Evolutionary conservation across 2,113 vertebrate species (phyloP).

Genomic region (Todiramphus saurophagus): DNA sequence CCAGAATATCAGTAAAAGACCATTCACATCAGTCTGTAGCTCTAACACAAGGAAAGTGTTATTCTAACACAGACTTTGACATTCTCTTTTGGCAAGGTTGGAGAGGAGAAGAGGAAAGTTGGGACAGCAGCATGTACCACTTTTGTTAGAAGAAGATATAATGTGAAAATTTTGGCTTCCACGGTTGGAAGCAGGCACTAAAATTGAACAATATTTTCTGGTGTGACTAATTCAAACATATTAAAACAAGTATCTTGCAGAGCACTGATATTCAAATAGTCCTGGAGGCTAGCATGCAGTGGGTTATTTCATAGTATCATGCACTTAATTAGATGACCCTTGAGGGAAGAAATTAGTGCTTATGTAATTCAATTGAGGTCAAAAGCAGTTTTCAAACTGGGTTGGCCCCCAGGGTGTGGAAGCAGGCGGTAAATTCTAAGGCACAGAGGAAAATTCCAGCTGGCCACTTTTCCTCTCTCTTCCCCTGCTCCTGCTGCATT

Average conservation of each 20-base stretch:
- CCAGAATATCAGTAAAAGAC: not conserved
- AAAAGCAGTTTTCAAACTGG: slow-evolving; percentile 24
- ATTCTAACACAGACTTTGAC: not conserved
- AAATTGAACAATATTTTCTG: not conserved
- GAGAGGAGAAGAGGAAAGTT: not conserved
- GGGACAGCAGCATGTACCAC: not conserved
- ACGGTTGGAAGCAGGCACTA: not conserved
- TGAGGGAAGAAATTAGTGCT: not conserved
- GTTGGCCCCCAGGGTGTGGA: not conserved
- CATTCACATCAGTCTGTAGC: not conserved
- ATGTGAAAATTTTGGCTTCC: not conserved
- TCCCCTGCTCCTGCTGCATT: not conserved
- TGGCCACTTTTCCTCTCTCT: not conserved
- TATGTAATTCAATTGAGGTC: slow-evolving; percentile 39
- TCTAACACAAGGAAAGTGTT: not conserved
- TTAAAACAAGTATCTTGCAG: slow-evolving; percentile 1
- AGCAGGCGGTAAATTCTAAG: not conserved
- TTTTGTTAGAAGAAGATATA: not conserved
- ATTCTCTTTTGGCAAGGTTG: not conserved
- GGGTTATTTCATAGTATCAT: slow-evolving; percentile 11
- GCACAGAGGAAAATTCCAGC: slow-evolving; percentile 18
- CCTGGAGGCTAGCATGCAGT: not conserved
- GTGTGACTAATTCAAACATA: slow-evolving; percentile 11
- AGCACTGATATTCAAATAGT: slow-evolving; percentile 26
- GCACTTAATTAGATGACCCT: slow-evolving; percentile 23